Evolutionary conservation across 2,113 vertebrate genomes (phyloP), one percentile per base, ranked within the genome.

Genomic region (Todiramphus chloris): DNA sequence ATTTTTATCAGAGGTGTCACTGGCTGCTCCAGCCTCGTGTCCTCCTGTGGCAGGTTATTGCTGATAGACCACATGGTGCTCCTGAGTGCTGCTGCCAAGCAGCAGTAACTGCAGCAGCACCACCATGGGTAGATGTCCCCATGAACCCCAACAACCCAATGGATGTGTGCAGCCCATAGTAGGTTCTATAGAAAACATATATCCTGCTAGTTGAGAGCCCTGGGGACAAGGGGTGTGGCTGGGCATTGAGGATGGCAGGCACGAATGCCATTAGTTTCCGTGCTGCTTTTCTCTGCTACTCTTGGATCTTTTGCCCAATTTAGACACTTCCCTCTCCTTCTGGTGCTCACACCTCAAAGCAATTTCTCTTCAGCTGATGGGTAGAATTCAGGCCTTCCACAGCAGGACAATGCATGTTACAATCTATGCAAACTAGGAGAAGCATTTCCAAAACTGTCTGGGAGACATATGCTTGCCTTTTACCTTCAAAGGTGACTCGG

Each of bases 121-220:
- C 55, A 7, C 56, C 20, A 6, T 2, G 13, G 41, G 15, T 28
- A 25, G 76, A 11, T n/a, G 20, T 30, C 16, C 58, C 56, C 33
- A 2, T 2, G 37, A n/a, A 20, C 44, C 13, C 44, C 56, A 33
- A 39, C 24, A 28, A 62, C 33, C 33, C 1, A 1, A 28, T 3
- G 63, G 74, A 12, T 56, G 35, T 0, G 6, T n/a, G 27, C 37
- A 43, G 67, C 33, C 37, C 5, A 1, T 18, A 53, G 27, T 0
- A 50, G 16, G 30, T 31, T 41, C 80, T 44, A 5, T 1, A 55
- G n/a, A 48, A 80, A 70, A 16, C 11, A 13, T 41, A 8, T 20
- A 44, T 35, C 18, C 19, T 16, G 14, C 39, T 30, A 48, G 55
- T 18, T 24, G 62, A 73, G 27, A 86, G 10, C 18, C 41, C 33